Conservation (phyloP, 2,113 vertebrate species). For the Cryptotis parvus region DNA sequence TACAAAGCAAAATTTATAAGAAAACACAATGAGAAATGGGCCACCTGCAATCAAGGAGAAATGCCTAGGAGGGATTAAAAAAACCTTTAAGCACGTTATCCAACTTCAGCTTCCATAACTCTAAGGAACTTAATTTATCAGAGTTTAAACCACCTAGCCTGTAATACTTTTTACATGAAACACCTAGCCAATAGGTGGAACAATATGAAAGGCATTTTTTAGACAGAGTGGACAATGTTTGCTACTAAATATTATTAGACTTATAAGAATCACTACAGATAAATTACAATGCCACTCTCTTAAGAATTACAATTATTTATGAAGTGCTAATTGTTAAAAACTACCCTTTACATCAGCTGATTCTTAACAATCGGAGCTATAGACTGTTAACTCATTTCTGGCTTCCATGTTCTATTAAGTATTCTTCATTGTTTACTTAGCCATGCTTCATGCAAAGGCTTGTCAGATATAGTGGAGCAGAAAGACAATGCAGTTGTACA, state of each 20-base stretch:
- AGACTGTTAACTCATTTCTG: conserved; percentile 6
- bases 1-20: neutral
- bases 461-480: conserved; percentile 8
- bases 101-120: neutral
- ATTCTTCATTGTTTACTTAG: neutral
- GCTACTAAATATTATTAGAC: neutral
- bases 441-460: neutral
- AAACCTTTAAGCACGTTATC: neutral
- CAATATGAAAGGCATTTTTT: neutral
- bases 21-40: neutral
- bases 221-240: conserved; percentile 5
- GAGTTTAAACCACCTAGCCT: neutral
- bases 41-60: neutral
- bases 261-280: conserved; percentile 12
- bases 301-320: conserved; percentile 1
- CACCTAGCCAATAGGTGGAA: neutral
- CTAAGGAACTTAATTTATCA: neutral
- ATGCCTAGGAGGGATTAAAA: neutral
- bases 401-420: conserved; percentile 9
- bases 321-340: neutral
- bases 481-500: conserved; percentile 6
- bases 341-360: neutral
- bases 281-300: neutral
- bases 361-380: neutral
- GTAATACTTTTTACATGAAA: neutral